Evolutionary conservation across 2,888 invertebrate species (phyloP).

Genomic region (Cheiracanthium punctorium): DNA sequence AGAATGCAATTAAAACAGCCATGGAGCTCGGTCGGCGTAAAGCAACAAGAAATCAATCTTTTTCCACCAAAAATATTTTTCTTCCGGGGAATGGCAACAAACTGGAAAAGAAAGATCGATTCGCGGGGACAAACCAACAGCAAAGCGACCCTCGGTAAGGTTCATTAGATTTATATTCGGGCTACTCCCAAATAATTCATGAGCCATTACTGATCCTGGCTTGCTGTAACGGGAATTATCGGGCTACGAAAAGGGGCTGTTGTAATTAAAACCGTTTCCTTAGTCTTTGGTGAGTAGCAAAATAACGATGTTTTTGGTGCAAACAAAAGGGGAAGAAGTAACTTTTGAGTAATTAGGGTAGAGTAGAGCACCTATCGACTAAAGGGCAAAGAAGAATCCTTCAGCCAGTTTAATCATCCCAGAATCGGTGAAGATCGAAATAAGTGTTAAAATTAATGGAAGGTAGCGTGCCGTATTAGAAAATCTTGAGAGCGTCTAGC

Average conservation of each 20-base stretch:
- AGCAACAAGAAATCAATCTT: background rate
- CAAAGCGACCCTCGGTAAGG: background rate
- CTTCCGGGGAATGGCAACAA: background rate
- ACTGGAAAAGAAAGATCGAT: background rate
- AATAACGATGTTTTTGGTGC: too few relatives aligned
- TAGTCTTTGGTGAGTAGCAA: background rate
- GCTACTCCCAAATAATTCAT: background rate
- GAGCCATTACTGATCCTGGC: background rate
- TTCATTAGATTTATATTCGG: background rate
- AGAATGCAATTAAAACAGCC: slow-evolving; percentile 23
- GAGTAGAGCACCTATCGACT: too few relatives aligned
- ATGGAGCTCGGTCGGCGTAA: background rate
- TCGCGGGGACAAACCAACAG: background rate
- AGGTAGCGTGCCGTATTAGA: too few relatives aligned
- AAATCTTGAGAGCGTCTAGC: too few relatives aligned
- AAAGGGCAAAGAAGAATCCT: too few relatives aligned
- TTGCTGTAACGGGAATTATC: background rate
- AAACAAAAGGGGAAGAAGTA: too few relatives aligned
- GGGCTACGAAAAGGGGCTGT: background rate
- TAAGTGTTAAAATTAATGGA: too few relatives aligned
- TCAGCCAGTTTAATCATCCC: too few relatives aligned
- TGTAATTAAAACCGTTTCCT: background rate
- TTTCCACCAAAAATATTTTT: background rate
- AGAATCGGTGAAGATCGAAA: too few relatives aligned
- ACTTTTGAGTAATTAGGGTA: too few relatives aligned